Evolutionary conservation across 2,888 invertebrate genomes (phyloP).

Genomic region (Trichacis sp.): DNA sequence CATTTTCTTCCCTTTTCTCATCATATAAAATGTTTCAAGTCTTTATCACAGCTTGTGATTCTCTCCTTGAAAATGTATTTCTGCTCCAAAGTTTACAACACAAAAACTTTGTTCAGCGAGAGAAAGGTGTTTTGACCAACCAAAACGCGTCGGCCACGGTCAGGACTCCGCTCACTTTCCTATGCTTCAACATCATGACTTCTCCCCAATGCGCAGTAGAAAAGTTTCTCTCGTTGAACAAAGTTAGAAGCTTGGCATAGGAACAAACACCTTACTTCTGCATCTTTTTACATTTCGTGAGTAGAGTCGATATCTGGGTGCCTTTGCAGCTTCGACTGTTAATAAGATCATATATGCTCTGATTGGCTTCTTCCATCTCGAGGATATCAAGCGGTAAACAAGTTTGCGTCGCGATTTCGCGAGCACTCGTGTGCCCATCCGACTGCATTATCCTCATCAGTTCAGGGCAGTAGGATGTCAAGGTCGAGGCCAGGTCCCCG

Average conservation of each 20-base stretch:
- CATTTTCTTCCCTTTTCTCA: too few species aligned
- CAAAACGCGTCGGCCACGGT: too few species aligned
- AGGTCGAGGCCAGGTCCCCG: constrained; percentile 59
- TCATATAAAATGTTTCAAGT: background rate
- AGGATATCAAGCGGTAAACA: constrained; percentile 63
- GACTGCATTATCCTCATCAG: constrained; percentile 54
- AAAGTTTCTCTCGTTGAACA: background rate
- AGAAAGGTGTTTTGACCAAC: too few species aligned
- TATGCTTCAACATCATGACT: too few species aligned
- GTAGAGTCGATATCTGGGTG: constrained; percentile 62
- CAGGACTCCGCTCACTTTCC: too few species aligned
- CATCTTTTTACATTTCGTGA: constrained; percentile 54
- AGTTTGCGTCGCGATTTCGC: constrained; percentile 67
- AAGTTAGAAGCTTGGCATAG: background rate
- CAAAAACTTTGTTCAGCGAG: background rate
- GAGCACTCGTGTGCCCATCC: constrained; percentile 53
- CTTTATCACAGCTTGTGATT: constrained; percentile 8
- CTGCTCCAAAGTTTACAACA: too few species aligned
- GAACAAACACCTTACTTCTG: background rate
- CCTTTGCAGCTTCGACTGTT: constrained; percentile 63
- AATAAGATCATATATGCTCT: constrained; percentile 65
- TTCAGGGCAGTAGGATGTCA: constrained; percentile 59
- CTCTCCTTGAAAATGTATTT: too few species aligned
- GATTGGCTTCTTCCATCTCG: constrained; percentile 66
- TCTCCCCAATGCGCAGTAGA: too few species aligned